Conservation (phyloP, 2,888 invertebrate genomes). For the Ochropleura plecta region DNA sequence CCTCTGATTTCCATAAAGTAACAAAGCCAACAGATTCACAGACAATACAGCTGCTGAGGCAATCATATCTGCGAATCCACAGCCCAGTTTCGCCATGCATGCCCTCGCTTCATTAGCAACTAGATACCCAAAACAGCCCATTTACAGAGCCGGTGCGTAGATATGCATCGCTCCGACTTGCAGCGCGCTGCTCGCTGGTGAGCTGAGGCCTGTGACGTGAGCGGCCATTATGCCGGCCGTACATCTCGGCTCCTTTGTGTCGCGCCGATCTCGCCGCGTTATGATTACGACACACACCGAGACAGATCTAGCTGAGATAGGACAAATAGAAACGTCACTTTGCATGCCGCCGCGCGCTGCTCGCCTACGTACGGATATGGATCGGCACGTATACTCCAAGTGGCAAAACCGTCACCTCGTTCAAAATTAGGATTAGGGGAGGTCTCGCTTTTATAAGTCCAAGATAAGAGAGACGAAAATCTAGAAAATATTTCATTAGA, state of each 20-base stretch:
- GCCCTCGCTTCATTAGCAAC: slow-evolving; percentile 88
- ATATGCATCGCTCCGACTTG: slow-evolving; percentile 87
- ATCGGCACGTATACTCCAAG: slow-evolving; percentile 80
- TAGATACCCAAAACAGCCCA: slow-evolving; percentile 89
- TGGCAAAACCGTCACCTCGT: slow-evolving; percentile 81
- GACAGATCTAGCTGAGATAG: slow-evolving; percentile 88
- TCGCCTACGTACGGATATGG: slow-evolving; percentile 79
- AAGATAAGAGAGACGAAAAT: slow-evolving; percentile 66
- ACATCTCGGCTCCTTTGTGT: slow-evolving; percentile 89
- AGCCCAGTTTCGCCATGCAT: slow-evolving; percentile 84
- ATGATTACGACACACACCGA: slow-evolving; percentile 87
- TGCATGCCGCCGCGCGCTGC: slow-evolving; percentile 83
- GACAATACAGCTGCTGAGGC: slow-evolving; percentile 81
- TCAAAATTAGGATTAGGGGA: slow-evolving; percentile 71
- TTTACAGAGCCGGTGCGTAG: slow-evolving; percentile 88
- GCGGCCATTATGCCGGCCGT: slow-evolving; percentile 85
- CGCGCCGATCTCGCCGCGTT: slow-evolving; percentile 85
- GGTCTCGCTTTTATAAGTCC: slow-evolving; percentile 54
- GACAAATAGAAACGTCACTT: slow-evolving; percentile 89
- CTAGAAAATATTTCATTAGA: slow-evolving; percentile 81
- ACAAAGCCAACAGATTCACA: slow-evolving; percentile 75
- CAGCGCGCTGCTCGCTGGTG: slow-evolving; percentile 73
- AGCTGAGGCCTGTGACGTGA: slow-evolving; percentile 84
- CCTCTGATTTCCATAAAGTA: slow-evolving; percentile 78
- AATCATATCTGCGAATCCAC: slow-evolving; percentile 86